Evolutionary conservation across 1,140 invertebrate species (phyloP).

Genomic region (Chrysoperla carnea): DNA sequence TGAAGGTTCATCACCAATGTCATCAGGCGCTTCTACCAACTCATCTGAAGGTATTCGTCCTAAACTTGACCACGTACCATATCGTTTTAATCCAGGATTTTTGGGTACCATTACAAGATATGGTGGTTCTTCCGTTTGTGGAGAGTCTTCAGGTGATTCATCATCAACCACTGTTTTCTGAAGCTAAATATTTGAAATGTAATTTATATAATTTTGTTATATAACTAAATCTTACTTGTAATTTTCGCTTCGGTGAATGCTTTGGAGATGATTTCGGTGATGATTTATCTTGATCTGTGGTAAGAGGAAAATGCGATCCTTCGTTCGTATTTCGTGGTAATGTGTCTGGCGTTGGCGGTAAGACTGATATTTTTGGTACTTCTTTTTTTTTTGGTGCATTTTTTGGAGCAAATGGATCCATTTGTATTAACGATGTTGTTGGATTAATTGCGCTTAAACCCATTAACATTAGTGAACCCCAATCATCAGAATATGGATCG

Average conservation of each 20-base stretch:
- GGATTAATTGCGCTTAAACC: constrained; percentile 42
- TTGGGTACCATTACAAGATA: constrained; percentile 29
- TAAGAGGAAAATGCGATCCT: constrained; percentile 6
- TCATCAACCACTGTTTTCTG: constrained; percentile 10
- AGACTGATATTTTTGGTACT: constrained; percentile 40
- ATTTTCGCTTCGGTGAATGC: background rate
- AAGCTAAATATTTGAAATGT: too few relatives aligned
- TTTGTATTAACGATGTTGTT: constrained; percentile 39
- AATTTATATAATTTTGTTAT: background rate
- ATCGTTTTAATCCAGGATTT: constrained; percentile 30
- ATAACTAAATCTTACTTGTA: background rate
- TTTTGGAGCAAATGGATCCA: constrained; percentile 29
- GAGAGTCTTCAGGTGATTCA: constrained; percentile 32
- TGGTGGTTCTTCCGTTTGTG: constrained; percentile 32
- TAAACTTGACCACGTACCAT: constrained; percentile 60
- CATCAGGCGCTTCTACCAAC: constrained; percentile 29
- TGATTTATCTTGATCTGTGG: background rate
- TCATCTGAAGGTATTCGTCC: constrained; percentile 41
- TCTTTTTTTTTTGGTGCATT: constrained; percentile 23
- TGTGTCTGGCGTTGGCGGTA: constrained; percentile 52
- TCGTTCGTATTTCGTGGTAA: constrained; percentile 9
- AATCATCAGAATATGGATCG: constrained; percentile 24
- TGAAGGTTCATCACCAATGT: constrained; percentile 7
- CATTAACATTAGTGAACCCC: constrained; percentile 40
- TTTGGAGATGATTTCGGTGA: background rate